Evolutionary conservation across 2,888 invertebrate species (phyloP), one percentile per base, ranked within the genome.

Genomic region (Apodemia mormo): DNA sequence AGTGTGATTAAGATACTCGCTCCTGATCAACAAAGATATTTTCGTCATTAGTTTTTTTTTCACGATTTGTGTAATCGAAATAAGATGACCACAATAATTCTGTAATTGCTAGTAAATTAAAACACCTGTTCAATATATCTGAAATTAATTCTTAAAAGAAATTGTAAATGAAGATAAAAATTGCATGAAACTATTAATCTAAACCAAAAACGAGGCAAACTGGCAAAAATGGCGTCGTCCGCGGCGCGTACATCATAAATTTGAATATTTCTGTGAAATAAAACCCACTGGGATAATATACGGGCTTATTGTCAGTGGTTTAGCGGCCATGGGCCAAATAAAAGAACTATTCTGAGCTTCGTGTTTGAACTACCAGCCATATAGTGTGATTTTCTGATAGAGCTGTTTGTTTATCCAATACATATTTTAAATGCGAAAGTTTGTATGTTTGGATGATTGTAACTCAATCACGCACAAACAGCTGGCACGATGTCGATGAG

Each of bases 261-360:
- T 88, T 90, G 87, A 90, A 91, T 89, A 88, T 89, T 89, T 86
- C 85, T 80, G 80, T 81, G 84, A 82, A 89, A 85, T 84, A 84
- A 85, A 84, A 79, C 84, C 77, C 71, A 70, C 66, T 77, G 29
- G 79, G 81, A 87, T 92, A 90, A 92, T 85, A 92, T 92, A 92
- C 85, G 82, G 83, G 83, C 84, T 87, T 87, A 92, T 92, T 92
- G 92, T 92, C 88, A 89, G 81, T 81, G 80, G 76, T 72, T 74
- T 68, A 75, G 75, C 74, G 70, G 70, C 71, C 54, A 69, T 43
- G 49, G 69, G 68, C 68, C 66, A 69, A 69, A 69, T 70, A 72
- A 75, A 74, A 71, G 68, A 65, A 68, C 52, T 54, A 56, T 49
- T 49, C 14, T 58, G 64, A 45, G 61, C 69, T 43, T 84, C 81